Evolutionary conservation across 2,113 vertebrate species (phyloP).

Genomic region (Pterocles burchelli): DNA sequence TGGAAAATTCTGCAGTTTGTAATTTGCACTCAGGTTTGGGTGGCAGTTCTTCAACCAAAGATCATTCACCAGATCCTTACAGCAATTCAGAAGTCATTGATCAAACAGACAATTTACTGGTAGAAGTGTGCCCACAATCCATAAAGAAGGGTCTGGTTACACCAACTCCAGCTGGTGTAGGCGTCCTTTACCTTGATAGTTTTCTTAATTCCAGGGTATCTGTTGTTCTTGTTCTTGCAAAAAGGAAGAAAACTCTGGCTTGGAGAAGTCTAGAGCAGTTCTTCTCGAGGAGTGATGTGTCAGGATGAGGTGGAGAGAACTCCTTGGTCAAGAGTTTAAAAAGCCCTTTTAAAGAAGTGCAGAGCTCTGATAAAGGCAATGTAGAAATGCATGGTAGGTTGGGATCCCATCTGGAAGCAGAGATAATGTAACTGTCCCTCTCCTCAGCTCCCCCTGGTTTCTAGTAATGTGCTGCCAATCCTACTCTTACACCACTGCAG

Average conservation of each 20-base stretch:
- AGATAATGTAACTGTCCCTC: not conserved
- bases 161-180: not conserved
- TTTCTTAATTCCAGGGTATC: not conserved
- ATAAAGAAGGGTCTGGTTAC: not conserved
- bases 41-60: not conserved
- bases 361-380: conserved; percentile 2
- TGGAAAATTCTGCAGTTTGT: not conserved
- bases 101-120: not conserved
- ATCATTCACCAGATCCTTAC: not conserved
- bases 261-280: not conserved
- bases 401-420: not conserved
- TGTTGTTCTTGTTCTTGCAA: not conserved
- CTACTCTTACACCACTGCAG: not conserved
- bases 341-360: not conserved
- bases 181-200: not conserved
- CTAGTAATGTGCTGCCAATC: not conserved
- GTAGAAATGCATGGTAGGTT: not conserved
- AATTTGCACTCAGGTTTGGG: not conserved
- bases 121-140: not conserved
- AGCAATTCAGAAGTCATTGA: not conserved
- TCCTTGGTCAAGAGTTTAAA: not conserved
- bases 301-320: not conserved
- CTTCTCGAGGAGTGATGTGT: not conserved
- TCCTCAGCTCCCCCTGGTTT: not conserved
- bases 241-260: not conserved